Percentiles rank a stretch among this genome's conserved stretches.
These are phyloP conservation scores for Pollenia labialis DNA, from an alignment of 2,888 invertebrate species.

Conservation along the genomic window DNA sequence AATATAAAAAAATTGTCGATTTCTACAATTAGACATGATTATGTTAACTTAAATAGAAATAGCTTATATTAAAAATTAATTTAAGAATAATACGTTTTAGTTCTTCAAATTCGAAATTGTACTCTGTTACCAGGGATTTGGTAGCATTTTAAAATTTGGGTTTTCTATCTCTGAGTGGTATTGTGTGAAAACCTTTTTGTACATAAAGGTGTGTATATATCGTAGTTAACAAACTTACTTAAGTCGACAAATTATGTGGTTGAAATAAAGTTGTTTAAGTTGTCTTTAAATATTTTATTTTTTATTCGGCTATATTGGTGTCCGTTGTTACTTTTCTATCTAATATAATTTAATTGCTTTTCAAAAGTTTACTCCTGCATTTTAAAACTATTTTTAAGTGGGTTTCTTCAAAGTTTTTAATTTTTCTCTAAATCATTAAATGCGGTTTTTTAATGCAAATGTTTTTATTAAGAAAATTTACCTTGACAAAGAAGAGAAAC, in stretches of 20 bases:
- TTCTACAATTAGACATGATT: too few relatives aligned
- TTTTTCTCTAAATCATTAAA: constrained; percentile 32
- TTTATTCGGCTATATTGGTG: neutral
- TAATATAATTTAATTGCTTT: constrained; percentile 69
- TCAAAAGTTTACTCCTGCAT: constrained; percentile 47
- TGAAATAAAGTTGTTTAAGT: constrained; percentile 58
- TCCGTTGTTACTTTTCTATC: neutral
- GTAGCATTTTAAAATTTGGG: too few relatives aligned
- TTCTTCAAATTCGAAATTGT: too few relatives aligned
- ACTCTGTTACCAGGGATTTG: too few relatives aligned
- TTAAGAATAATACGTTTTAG: too few relatives aligned
- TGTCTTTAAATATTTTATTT: constrained; percentile 66
- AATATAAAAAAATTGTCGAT: too few relatives aligned
- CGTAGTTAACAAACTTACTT: constrained; percentile 47
- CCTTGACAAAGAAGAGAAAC: neutral
- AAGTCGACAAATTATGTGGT: constrained; percentile 57
- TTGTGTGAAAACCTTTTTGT: too few relatives aligned
- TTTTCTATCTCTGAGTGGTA: too few relatives aligned
- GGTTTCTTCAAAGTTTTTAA: neutral
- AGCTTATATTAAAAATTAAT: too few relatives aligned
- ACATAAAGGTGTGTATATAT: neutral
- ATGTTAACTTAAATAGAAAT: too few relatives aligned
- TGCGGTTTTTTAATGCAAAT: constrained; percentile 40
- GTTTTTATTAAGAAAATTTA: constrained; percentile 49
- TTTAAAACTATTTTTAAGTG: constrained; percentile 21